These are phyloP conservation scores for Tenebrosternarchus preto DNA, from an alignment of 2,113 vertebrate genomes.

Conservation along the genomic window DNA sequence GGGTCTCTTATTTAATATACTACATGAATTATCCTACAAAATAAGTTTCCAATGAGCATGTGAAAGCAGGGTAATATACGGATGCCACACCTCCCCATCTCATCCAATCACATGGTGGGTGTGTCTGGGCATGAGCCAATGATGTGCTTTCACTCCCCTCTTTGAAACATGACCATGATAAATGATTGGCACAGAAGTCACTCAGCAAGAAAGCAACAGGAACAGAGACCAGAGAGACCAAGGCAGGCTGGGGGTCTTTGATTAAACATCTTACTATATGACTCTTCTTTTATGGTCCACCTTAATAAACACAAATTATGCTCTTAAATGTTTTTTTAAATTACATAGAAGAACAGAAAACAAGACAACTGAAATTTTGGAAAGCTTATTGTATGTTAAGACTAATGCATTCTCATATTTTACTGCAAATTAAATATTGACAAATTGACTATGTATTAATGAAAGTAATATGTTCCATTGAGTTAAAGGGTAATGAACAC, in stretches of 20 bases:
- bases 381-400: neutral
- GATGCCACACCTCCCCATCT: conserved; percentile 45
- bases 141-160: conserved; percentile 47
- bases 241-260: conserved; percentile 19
- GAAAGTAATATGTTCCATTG: neutral
- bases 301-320: neutral
- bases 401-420: neutral
- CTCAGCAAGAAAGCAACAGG: conserved; percentile 12
- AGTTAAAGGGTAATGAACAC: neutral
- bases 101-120: conserved; percentile 61
- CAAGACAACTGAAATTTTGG: neutral
- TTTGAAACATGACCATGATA: conserved; percentile 61
- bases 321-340: neutral
- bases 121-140: conserved; percentile 73
- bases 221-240: neutral
- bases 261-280: no score
- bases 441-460: neutral
- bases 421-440: neutral
- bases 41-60: neutral
- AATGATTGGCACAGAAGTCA: conserved; percentile 51
- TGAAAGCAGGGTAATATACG: conserved; percentile 56
- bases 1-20: no score
- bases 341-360: neutral
- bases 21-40: neutral
- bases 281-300: conserved; percentile 6